Evolutionary conservation across 2,888 invertebrate genomes (phyloP).

Genomic region (Calameuta pallipes): DNA sequence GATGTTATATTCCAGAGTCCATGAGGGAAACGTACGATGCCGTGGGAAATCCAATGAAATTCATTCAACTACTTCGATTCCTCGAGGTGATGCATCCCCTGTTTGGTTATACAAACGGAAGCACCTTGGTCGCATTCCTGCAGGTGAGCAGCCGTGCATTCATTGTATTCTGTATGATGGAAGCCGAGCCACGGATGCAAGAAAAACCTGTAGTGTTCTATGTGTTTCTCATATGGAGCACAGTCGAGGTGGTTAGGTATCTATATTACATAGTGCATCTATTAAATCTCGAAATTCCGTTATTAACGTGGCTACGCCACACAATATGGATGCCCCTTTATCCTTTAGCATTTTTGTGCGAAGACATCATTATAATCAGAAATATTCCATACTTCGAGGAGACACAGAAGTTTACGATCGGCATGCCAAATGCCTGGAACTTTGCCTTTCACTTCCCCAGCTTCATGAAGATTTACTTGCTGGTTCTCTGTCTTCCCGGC

Average conservation of each 20-base stretch:
- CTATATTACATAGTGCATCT: conserved; percentile 90
- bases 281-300: conserved; percentile 77
- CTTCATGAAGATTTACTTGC: conserved; percentile 80
- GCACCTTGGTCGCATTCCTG: conserved; percentile 76
- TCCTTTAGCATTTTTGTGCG: conserved; percentile 89
- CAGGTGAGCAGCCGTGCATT: conserved; percentile 86
- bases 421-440: conserved; percentile 87
- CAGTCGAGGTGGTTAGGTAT: conserved; percentile 89
- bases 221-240: conserved; percentile 86
- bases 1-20: conserved; percentile 66
- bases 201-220: conserved; percentile 88
- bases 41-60: conserved; percentile 82
- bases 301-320: conserved; percentile 93
- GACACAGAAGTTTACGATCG: conserved; percentile 78
- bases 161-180: conserved; percentile 84
- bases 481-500: conserved; percentile 81
- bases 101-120: conserved; percentile 88
- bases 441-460: conserved; percentile 88
- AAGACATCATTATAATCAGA: conserved; percentile 83
- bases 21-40: conserved; percentile 77
- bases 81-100: conserved; percentile 91
- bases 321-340: conserved; percentile 94
- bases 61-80: conserved; percentile 84
- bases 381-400: conserved; percentile 93
- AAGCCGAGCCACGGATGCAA: conserved; percentile 88